Conservation (phyloP, 2,797 vertebrate species). For the Phalloptychus januarius region DNA sequence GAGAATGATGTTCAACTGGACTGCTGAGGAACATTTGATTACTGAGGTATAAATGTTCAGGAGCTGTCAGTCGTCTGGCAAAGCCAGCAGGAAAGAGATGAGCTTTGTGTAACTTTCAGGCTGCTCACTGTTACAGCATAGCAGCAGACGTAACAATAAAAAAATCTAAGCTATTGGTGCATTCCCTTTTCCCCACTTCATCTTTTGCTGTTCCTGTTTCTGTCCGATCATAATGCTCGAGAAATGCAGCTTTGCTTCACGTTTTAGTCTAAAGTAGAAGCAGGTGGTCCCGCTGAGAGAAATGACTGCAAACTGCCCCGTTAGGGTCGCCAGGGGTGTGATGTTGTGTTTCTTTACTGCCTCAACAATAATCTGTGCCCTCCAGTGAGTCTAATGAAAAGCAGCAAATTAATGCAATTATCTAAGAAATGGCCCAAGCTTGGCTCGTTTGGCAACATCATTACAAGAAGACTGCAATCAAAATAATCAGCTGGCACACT, state of each 20-base stretch:
- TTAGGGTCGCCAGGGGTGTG: conserved; percentile 31
- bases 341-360: conserved; percentile 39
- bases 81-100: conserved; percentile 44
- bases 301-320: conserved; percentile 34
- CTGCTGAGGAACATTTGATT: conserved; percentile 63
- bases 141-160: conserved; percentile 12
- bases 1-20: conserved; percentile 43
- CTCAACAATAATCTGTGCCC: conserved; percentile 21
- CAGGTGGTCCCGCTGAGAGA: conserved; percentile 52
- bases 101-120: conserved; percentile 53
- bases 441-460: conserved; percentile 34
- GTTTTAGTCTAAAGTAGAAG: conserved; percentile 36
- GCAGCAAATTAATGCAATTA: conserved; percentile 45
- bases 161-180: conserved; percentile 22
- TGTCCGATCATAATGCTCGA: neutral
- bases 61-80: conserved; percentile 34
- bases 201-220: conserved; percentile 20
- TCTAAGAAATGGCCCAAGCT: conserved; percentile 22
- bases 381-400: conserved; percentile 34
- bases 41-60: conserved; percentile 74
- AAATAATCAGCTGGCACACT: conserved; percentile 4
- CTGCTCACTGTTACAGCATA: conserved; percentile 23
- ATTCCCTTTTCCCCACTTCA: conserved; percentile 13
- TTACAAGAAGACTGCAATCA: conserved; percentile 29
- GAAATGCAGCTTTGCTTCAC: conserved; percentile 42